Conservation (phyloP, 1,140 invertebrate species). For the Brachionus sp. region DNA sequence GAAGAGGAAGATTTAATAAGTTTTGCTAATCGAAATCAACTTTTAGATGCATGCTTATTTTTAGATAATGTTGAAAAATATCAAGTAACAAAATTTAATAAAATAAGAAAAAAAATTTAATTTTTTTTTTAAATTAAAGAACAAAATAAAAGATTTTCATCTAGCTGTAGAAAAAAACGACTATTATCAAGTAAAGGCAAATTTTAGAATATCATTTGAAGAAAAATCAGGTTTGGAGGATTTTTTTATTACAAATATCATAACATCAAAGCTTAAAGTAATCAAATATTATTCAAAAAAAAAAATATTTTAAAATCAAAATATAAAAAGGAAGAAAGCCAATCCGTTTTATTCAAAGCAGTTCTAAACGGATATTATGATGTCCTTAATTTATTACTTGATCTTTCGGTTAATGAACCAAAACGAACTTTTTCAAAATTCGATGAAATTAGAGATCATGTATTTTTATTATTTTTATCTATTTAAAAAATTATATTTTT, state of each 20-base stretch:
- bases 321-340: not conserved
- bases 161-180: constrained; percentile 36
- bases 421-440: not conserved
- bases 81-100: not conserved
- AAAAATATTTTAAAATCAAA: not conserved
- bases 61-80: constrained; percentile 29
- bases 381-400: constrained; percentile 24
- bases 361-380: constrained; percentile 15
- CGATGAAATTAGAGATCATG: constrained; percentile 38
- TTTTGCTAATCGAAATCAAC: not conserved
- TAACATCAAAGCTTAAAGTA: not conserved
- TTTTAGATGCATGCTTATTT: not conserved
- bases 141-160: constrained; percentile 39
- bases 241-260: not conserved
- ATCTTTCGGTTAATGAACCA: not conserved
- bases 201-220: not conserved
- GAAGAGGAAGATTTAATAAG: not conserved
- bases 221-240: not conserved
- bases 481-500: too few relatives aligned
- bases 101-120: not conserved
- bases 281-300: not conserved
- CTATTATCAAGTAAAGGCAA: constrained; percentile 7
- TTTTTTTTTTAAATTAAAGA: not conserved
- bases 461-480: not conserved
- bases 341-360: constrained; percentile 42